phyloP scores from a whole-genome alignment of 1,140 invertebrate genomes.

The Phymorhynchus buccinoides region DNA sequence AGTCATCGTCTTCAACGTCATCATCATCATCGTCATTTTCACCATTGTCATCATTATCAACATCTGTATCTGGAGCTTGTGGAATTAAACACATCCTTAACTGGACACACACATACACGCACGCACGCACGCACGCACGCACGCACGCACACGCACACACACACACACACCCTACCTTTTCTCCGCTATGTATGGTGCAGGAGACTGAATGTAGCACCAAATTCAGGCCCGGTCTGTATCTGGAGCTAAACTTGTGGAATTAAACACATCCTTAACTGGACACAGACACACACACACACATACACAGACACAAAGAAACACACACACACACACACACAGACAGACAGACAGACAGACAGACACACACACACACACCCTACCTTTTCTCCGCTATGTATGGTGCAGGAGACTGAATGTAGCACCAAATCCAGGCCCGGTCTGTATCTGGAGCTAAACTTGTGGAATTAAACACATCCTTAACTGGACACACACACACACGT shows the following conservation, averaged over 20 bases:
- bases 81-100: conserved; percentile 83
- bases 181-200: conserved; percentile 59
- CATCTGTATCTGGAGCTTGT: conserved; percentile 71
- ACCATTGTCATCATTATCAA: too few species aligned
- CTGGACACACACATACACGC: conserved; percentile 81
- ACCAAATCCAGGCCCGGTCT: conserved; percentile 65
- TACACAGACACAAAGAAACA: too few species aligned
- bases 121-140: background rate
- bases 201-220: conserved; percentile 64
- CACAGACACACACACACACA: too few species aligned
- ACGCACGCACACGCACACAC: background rate
- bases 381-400: conserved; percentile 74
- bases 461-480: conserved; percentile 83
- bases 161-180: conserved; percentile 76
- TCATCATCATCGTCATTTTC: too few species aligned
- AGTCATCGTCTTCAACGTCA: too few species aligned
- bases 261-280: conserved; percentile 50
- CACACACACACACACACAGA: background rate
- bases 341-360: too few species aligned
- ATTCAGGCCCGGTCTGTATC: conserved; percentile 66
- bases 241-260: conserved; percentile 53
- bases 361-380: too few species aligned
- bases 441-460: conserved; percentile 77
- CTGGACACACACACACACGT: conserved; percentile 81
- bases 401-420: conserved; percentile 59